Evolutionary conservation across 2,797 vertebrate genomes (phyloP).

Genomic region (Notolepis coatsorum): DNA sequence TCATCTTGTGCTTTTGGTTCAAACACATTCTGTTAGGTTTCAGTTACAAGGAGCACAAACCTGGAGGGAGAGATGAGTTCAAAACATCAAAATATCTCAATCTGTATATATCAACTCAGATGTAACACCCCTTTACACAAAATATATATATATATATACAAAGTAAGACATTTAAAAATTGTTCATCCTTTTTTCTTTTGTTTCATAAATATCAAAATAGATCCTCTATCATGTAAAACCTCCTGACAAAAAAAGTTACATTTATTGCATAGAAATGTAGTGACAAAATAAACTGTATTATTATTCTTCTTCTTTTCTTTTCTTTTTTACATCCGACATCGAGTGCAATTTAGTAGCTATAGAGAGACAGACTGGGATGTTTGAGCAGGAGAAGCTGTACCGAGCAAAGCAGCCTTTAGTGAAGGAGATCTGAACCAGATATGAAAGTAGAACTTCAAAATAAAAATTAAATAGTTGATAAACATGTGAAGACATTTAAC

Average conservation of each 20-base stretch:
- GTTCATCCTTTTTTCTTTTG: conserved; percentile 46
- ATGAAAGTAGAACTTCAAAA: not conserved
- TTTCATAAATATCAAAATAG: conserved; percentile 95
- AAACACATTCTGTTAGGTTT: conserved; percentile 77
- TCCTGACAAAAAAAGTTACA: conserved; percentile 79
- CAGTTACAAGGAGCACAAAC: conserved; percentile 60
- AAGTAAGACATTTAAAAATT: conserved; percentile 89
- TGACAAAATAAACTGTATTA: conserved; percentile 74
- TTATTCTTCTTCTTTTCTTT: too few relatives aligned
- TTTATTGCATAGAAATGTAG: conserved; percentile 95
- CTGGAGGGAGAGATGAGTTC: conserved; percentile 16
- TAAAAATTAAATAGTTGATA: conserved; percentile 1
- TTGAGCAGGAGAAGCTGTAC: conserved; percentile 30
- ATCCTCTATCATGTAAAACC: conserved; percentile 84
- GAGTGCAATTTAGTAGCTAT: conserved; percentile 65
- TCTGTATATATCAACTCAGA: conserved; percentile 54
- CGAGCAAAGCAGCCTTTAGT: not conserved
- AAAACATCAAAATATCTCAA: conserved; percentile 44
- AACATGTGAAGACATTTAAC: conserved; percentile 12
- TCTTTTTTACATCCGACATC: conserved; percentile 41
- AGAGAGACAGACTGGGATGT: conserved; percentile 46
- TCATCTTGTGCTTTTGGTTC: conserved; percentile 86
- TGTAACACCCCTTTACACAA: conserved; percentile 66
- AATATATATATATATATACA: conserved; percentile 78
- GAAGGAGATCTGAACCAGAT: conserved; percentile 2